phyloP scores from a whole-genome alignment of 2,797 vertebrate genomes.

The Falco naumanni region DNA sequence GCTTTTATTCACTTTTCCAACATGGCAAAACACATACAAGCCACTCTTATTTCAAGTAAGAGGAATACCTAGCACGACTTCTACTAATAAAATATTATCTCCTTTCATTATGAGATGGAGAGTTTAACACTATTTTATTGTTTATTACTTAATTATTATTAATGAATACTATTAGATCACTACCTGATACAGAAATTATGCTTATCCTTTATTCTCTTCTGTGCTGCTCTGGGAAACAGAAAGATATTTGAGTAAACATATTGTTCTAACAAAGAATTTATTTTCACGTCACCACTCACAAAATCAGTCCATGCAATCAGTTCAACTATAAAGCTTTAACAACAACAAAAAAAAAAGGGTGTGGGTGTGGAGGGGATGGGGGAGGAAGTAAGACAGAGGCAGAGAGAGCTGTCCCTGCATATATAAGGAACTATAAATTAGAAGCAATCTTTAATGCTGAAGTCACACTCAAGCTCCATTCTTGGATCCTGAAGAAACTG shows the following conservation, averaged over 20 bases:
- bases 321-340: background rate
- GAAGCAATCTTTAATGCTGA: slow-evolving; percentile 15
- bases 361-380: background rate
- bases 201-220: background rate
- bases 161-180: background rate
- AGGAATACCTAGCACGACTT: background rate
- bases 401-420: background rate
- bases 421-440: background rate
- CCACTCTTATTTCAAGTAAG: background rate
- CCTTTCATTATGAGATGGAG: background rate
- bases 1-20: background rate
- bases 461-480: background rate
- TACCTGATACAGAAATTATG: background rate
- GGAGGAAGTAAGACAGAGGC: background rate
- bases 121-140: background rate
- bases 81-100: background rate
- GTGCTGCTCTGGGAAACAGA: background rate
- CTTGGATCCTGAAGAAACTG: background rate
- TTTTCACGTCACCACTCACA: background rate
- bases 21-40: background rate
- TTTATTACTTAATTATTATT: background rate
- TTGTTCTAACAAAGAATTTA: background rate
- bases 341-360: background rate
- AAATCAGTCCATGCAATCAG: background rate
- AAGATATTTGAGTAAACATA: background rate